Evolutionary conservation across 2,797 vertebrate genomes (phyloP).

Genomic region (Hippocampus kuda): DNA sequence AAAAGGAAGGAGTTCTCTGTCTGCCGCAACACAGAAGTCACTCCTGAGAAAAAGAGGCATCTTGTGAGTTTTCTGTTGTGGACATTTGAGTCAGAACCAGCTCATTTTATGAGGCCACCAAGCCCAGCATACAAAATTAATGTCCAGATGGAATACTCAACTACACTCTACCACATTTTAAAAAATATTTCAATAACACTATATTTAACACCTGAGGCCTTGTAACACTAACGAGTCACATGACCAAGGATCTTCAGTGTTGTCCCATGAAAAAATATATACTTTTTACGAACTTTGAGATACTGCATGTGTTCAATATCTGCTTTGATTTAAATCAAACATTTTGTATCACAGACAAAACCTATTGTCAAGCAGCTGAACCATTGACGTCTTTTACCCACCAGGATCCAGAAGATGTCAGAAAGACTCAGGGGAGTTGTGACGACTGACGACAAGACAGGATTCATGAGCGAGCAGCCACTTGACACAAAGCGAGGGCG

Average conservation of each 20-base stretch:
- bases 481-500: conserved; percentile 36
- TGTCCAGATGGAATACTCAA: background rate
- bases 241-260: background rate
- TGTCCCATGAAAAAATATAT: background rate
- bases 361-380: background rate
- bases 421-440: conserved; percentile 18
- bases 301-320: background rate
- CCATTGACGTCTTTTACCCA: background rate
- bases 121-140: background rate
- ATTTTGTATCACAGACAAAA: background rate
- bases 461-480: conserved; percentile 16
- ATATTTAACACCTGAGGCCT: background rate
- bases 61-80: conserved; percentile 51
- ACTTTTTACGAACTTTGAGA: background rate
- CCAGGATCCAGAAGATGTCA: conserved; percentile 50
- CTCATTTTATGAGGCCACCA: background rate
- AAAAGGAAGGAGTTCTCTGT: conserved; percentile 46
- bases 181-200: background rate
- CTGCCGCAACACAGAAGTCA: conserved; percentile 64
- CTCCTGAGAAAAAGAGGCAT: conserved; percentile 61
- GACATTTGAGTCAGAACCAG: background rate
- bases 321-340: background rate
- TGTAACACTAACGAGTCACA: background rate
- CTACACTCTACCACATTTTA: background rate
- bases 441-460: conserved; percentile 20